phyloP scores from a whole-genome alignment of 2,113 vertebrate species.

The Tretioscincus oriximinensis region DNA sequence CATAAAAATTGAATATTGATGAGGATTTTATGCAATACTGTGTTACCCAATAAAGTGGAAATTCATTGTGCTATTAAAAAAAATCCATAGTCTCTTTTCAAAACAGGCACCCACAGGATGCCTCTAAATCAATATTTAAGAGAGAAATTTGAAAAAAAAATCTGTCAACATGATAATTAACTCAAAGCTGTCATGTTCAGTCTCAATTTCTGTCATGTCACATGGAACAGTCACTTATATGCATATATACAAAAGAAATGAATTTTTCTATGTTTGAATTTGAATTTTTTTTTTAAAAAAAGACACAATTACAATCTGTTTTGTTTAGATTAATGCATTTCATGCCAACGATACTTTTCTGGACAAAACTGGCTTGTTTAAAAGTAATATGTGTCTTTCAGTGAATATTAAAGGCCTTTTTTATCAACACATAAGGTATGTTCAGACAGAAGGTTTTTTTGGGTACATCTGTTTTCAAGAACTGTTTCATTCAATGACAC shows the following conservation, averaged over 20 bases:
- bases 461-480: too few relatives aligned
- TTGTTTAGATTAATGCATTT: neutral
- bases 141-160: too few relatives aligned
- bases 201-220: neutral
- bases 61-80: neutral
- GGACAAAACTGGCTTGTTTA: neutral
- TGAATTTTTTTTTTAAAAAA: neutral
- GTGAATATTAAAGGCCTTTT: neutral
- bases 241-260: neutral
- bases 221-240: neutral
- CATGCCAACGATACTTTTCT: neutral
- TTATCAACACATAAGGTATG: neutral
- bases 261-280: neutral
- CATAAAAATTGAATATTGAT: conserved; percentile 46
- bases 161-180: neutral
- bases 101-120: neutral
- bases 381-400: neutral
- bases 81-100: too few relatives aligned
- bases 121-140: too few relatives aligned
- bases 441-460: too few relatives aligned
- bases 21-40: conserved; percentile 6
- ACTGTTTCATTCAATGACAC: too few relatives aligned
- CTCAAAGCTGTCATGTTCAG: neutral
- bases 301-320: neutral
- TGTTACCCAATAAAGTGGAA: conserved; percentile 12